A percentile compares a stretch with the other conserved stretches of the same genome.
These are phyloP conservation scores for Lasioglossum figueresi DNA, from an alignment of 2,888 invertebrate species.

Conservation along the genomic window DNA sequence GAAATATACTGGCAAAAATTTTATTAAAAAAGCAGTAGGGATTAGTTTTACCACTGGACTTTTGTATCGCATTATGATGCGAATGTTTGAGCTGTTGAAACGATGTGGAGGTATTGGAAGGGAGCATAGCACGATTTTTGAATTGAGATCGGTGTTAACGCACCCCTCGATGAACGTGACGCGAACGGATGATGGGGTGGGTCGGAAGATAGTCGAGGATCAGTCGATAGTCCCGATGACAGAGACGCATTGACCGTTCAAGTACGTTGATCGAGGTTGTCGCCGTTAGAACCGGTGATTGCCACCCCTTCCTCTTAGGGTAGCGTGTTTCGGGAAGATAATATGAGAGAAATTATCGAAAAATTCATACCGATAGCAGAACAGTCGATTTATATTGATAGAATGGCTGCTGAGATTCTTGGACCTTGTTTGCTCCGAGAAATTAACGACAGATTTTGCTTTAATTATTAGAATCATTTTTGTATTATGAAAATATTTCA, in stretches of 20 bases:
- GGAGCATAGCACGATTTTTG: not conserved
- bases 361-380: not conserved
- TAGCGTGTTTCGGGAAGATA: not conserved
- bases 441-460: not conserved
- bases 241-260: not conserved
- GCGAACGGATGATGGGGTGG: constrained; percentile 10
- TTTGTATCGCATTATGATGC: not conserved
- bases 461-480: not conserved
- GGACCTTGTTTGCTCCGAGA: not conserved
- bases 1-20: too few species aligned
- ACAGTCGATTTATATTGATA: not conserved
- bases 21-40: too few species aligned
- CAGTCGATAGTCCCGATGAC: not conserved
- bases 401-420: not conserved
- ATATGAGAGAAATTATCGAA: not conserved
- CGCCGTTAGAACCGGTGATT: not conserved
- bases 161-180: constrained; percentile 18
- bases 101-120: not conserved
- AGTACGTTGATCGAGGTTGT: not conserved
- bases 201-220: not conserved
- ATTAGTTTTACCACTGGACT: not conserved
- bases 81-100: not conserved
- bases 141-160: constrained; percentile 29
- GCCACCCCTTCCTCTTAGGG: not conserved
- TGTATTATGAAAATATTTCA: not conserved